These are phyloP conservation scores for Pseudoips prasinana DNA, from an alignment of 2,888 invertebrate species.

Conservation along the genomic window DNA sequence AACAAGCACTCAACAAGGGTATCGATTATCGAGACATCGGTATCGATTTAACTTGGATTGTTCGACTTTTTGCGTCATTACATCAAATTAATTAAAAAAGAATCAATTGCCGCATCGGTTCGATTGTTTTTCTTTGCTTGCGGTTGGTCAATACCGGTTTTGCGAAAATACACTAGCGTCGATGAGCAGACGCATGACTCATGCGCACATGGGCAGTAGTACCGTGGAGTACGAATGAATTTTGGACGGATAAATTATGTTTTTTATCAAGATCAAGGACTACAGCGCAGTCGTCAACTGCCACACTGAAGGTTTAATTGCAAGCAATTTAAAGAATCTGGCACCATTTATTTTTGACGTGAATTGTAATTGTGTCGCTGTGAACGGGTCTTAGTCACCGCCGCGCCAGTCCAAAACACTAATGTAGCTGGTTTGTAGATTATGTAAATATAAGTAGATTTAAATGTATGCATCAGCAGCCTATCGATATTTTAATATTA, in stretches of 20 bases:
- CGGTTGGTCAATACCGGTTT: conserved; percentile 41
- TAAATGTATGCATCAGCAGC: too few relatives aligned
- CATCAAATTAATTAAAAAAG: conserved; percentile 36
- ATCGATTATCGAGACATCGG: background rate
- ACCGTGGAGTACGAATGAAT: conserved; percentile 30
- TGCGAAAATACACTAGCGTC: conserved; percentile 39
- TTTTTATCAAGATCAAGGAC: conserved; percentile 34
- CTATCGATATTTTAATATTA: too few relatives aligned
- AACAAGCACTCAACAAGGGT: conserved; percentile 12
- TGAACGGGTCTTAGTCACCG: too few relatives aligned
- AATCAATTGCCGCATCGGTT: conserved; percentile 40
- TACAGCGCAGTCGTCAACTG: conserved; percentile 21
- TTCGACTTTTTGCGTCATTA: conserved; percentile 28
- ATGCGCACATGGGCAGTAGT: conserved; percentile 38
- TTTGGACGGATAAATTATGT: conserved; percentile 41
- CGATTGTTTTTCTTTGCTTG: conserved; percentile 26
- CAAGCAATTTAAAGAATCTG: conserved; percentile 25
- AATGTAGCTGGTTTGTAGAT: too few relatives aligned
- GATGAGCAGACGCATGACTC: conserved; percentile 41
- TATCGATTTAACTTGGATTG: too few relatives aligned
- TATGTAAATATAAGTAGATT: too few relatives aligned
- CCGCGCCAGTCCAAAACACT: too few relatives aligned
- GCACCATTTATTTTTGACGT: conserved; percentile 5
- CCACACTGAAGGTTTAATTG: conserved; percentile 29
- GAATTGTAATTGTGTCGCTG: background rate